Evolutionary conservation across 2,113 vertebrate species (phyloP), one percentile per base, ranked within the genome.

Genomic region (Odontesthes bonariensis): DNA sequence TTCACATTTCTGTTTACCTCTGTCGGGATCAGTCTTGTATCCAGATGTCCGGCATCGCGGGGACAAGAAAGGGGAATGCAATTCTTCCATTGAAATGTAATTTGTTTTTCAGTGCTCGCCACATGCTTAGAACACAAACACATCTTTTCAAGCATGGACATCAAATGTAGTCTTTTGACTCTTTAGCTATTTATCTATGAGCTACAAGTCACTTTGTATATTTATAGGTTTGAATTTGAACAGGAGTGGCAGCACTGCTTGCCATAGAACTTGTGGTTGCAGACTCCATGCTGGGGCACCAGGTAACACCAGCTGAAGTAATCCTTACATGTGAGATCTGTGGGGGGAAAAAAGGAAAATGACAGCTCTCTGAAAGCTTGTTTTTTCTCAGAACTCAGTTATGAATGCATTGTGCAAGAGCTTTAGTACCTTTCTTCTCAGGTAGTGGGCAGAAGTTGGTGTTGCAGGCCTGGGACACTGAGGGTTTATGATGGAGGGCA

Each of bases 231-330:
- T 81, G 95, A 93, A 61, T 91, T 90, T 12, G 93, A 94, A 83
- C 96, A 97, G n/a, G 95, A 93, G 47, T 89, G 90, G 86, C 96
- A 97, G 90, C 96, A 97, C 67, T 95, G 96, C 63, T 87, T 93
- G 60, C 96, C 92, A 0, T 97, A 97, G 86, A 95, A 96, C 75
- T 86, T 94, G 91, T 96, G 96, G 83, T 86, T 86, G 79, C 96
- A 97, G 75, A 96, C 87, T 6, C 95, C 92, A 0, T 95, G 96
- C 85, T 92, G 96, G 7, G 95, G 95, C 40, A 95, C 96, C 92
- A 96, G 89, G 65, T 94, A 84, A 75, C 96, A 97, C 96, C 96
- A 96, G 75, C 52, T 94, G 82, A 94, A 95, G 78, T 90, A 89
- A 75, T 94, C 94, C 35, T 84, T 78, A 64, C 92, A 94, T 1